Evolutionary conservation across 2,797 vertebrate species (phyloP), one percentile per base, ranked within the genome.

Genomic region (Rhinichthys osculus): DNA sequence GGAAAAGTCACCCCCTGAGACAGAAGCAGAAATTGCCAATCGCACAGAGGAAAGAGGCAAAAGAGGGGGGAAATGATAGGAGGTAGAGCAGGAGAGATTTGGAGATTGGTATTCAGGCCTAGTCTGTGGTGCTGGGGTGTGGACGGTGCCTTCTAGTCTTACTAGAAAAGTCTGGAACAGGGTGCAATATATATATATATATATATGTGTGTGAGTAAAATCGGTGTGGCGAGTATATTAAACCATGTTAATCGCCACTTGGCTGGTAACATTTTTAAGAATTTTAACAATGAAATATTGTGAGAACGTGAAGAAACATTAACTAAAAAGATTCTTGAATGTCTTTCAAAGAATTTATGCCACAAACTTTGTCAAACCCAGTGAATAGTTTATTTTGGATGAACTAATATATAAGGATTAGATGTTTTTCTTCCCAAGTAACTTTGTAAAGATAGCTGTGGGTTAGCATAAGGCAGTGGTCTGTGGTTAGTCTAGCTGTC

Each of bases 1-100:
- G 94, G 94, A 94, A 95, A 94, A 94, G 93, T 94, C 86, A 90
- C 93, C 94, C 92, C 94, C 91, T 92, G 94, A 95, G 95, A 94
- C 91, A 84, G 90, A 89, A 90, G 89, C 91, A 94, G 92, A 95
- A 94, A 95, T 95, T 95, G 94, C 91, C 94, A 95, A 95, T 95
- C 91, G 93, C 93, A 92, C 90, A 81, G 90, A 92, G 92, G 92
- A 93, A 94, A 77, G 72, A 59, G 79, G 74, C 54, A 94, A 94
- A 93, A 93, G 59, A 92, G 90, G 90, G 91, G 91, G 93, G 93
- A 79, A 84, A 85, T 80, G 70, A 71, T 50, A 16, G 16, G 59
- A 79, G 81, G 47, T 59, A 72, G 47, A 35, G 76, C 62, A 40
- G 16, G n/a, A 73, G 47, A 42, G 40, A 73, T 93, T 19, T 91